Percentiles rank a stretch among this genome's conserved stretches.
These are phyloP conservation scores for Talpa occidentalis DNA, from an alignment of 2,113 vertebrate species.

Conservation along the genomic window DNA sequence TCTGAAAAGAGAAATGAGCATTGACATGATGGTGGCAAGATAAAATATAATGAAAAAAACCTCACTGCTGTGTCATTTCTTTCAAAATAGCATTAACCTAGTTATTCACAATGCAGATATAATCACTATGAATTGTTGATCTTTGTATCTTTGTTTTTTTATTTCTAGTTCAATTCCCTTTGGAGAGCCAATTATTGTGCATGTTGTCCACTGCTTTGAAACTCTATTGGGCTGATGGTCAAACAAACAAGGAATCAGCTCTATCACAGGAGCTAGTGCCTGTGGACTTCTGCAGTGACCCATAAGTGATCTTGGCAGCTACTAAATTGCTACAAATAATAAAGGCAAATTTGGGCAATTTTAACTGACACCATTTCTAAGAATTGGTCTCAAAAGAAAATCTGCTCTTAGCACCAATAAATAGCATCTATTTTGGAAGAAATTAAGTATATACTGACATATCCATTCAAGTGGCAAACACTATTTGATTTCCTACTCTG, in stretches of 20 bases:
- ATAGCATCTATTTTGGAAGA: background rate
- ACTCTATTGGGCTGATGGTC: background rate
- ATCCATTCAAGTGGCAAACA: background rate
- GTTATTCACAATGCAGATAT: constrained; percentile 19
- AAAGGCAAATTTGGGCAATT: background rate
- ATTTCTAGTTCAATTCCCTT: background rate
- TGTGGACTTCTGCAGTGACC: background rate
- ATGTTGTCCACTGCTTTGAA: constrained; percentile 18
- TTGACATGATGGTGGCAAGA: background rate
- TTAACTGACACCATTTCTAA: constrained; percentile 5
- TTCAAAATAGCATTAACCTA: background rate
- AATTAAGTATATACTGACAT: background rate
- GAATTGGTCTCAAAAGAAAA: constrained; percentile 32
- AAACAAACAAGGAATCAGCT: background rate
- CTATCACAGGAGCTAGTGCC: background rate
- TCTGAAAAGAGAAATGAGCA: background rate
- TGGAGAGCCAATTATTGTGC: background rate
- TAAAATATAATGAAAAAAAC: constrained; percentile 41
- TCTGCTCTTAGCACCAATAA: background rate
- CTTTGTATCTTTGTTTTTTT: background rate
- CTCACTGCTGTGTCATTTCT: background rate
- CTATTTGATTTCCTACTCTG: background rate
- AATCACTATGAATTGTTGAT: background rate
- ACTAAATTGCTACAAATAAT: background rate
- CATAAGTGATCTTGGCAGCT: background rate